A percentile compares a stretch with the other conserved stretches of the same genome.
Conservation (phyloP, 1,140 invertebrate genomes). For the Tribolium madens region DNA sequence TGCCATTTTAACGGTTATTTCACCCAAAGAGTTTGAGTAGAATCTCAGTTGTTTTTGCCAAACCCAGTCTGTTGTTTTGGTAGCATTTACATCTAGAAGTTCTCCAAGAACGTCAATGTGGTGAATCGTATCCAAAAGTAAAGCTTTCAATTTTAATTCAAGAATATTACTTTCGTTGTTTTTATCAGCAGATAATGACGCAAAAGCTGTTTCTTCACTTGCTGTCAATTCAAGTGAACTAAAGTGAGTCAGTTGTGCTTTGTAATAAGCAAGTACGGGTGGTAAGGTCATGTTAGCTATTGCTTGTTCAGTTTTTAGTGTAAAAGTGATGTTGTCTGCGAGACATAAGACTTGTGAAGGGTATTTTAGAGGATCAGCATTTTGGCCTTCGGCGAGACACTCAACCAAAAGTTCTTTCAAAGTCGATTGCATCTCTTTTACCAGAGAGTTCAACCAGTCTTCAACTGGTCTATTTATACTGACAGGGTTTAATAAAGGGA, state of each 20-base stretch:
- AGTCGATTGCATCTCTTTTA: slow-evolving; percentile 86
- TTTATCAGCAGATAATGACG: slow-evolving; percentile 40
- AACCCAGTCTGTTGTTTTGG: slow-evolving; percentile 81
- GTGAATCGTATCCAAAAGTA: slow-evolving; percentile 96
- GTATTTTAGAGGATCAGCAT: slow-evolving; percentile 81
- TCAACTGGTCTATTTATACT: slow-evolving; percentile 86
- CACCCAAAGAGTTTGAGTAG: slow-evolving; percentile 70
- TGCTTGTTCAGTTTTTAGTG: slow-evolving; percentile 84
- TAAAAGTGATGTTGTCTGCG: slow-evolving; percentile 81
- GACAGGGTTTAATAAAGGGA: slow-evolving; percentile 81
- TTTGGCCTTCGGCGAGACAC: slow-evolving; percentile 75
- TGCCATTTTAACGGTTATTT: slow-evolving; percentile 79
- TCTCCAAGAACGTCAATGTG: slow-evolving; percentile 85
- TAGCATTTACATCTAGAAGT: slow-evolving; percentile 78
- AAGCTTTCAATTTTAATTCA: slow-evolving; percentile 75
- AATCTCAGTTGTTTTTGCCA: slow-evolving; percentile 95
- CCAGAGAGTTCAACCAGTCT: slow-evolving; percentile 86
- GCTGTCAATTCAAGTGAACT: slow-evolving; percentile 69
- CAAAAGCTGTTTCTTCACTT: slow-evolving; percentile 57
- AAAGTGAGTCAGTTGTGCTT: slow-evolving; percentile 74
- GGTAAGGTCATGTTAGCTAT: slow-evolving; percentile 77
- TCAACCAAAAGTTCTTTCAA: slow-evolving; percentile 76
- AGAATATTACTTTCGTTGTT: slow-evolving; percentile 65
- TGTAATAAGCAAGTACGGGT: slow-evolving; percentile 62
- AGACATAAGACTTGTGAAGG: slow-evolving; percentile 88